Evolutionary conservation across 2,797 vertebrate species (phyloP).

Genomic region (Anguilla pacifica): DNA sequence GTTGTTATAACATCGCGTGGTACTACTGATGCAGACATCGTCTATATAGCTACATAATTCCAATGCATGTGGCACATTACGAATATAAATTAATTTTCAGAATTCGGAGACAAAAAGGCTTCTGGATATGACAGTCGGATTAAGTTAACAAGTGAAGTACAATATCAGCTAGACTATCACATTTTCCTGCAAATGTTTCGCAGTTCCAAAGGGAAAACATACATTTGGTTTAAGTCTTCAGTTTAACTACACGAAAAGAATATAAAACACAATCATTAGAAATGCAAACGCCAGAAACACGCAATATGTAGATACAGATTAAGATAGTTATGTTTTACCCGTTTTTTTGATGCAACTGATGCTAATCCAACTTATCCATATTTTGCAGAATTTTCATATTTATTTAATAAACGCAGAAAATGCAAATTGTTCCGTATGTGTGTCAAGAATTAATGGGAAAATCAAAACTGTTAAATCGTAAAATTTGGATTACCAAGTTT

Average conservation of each 20-base stretch:
- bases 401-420: slow-evolving; percentile 68
- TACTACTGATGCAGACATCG: background rate
- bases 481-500: slow-evolving; percentile 86
- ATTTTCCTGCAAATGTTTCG: background rate
- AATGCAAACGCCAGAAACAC: background rate
- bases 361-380: slow-evolving; percentile 3
- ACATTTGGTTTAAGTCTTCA: background rate
- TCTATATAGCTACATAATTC: background rate
- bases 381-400: slow-evolving; percentile 58
- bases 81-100: background rate
- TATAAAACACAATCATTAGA: background rate
- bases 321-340: background rate
- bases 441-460: slow-evolving; percentile 89
- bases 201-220: background rate
- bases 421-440: slow-evolving; percentile 75
- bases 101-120: background rate
- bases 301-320: background rate
- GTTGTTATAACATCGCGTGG: background rate
- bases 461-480: slow-evolving; percentile 91
- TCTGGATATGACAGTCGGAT: background rate
- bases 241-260: background rate
- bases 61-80: background rate
- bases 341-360: background rate
- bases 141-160: background rate
- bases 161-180: background rate